A percentile compares a stretch with the other conserved stretches of the same genome.
Conservation (phyloP, 2,797 vertebrate genomes). For the Trematomus bernacchii region DNA sequence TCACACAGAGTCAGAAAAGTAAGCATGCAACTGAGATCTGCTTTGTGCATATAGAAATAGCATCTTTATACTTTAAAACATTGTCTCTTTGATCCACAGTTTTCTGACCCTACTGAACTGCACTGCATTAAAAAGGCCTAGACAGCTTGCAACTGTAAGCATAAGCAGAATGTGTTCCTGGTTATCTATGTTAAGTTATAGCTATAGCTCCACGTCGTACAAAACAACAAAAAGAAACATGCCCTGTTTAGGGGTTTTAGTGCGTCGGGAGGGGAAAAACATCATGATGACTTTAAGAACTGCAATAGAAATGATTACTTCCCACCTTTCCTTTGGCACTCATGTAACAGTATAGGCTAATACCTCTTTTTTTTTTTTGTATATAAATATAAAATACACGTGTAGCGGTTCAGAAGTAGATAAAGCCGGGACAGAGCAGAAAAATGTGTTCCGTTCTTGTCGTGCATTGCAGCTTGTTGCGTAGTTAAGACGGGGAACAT, state of each 20-base stretch:
- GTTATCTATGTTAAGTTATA: slow-evolving; percentile 31
- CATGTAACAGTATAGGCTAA: slow-evolving; percentile 70
- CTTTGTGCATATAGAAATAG: slow-evolving; percentile 79
- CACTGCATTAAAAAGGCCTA: slow-evolving; percentile 30
- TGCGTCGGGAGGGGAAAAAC: slow-evolving; percentile 54
- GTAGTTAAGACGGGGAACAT: slow-evolving; percentile 35
- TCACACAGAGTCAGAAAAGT: slow-evolving; percentile 73
- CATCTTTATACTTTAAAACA: slow-evolving; percentile 62
- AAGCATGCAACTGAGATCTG: slow-evolving; percentile 83
- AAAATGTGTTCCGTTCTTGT: slow-evolving; percentile 63
- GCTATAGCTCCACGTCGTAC: slow-evolving; percentile 56
- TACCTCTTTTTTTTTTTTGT: slow-evolving; percentile 57
- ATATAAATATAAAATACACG: slow-evolving; percentile 74
- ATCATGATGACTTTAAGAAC: slow-evolving; percentile 55
- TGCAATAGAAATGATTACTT: slow-evolving; percentile 66
- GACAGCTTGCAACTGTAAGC: slow-evolving; percentile 34
- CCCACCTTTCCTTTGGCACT: slow-evolving; percentile 84
- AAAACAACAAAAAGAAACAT: slow-evolving; percentile 62
- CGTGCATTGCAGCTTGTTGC: slow-evolving; percentile 70
- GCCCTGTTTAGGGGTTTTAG: slow-evolving; percentile 35
- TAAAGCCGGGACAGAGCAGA: slow-evolving; percentile 64
- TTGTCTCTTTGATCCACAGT: slow-evolving; percentile 49
- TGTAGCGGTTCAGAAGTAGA: slow-evolving; percentile 73
- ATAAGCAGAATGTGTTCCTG: slow-evolving; percentile 42
- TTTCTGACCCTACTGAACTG: slow-evolving; percentile 60